Evolutionary conservation across 2,797 vertebrate species (phyloP).

Genomic region (Novumbra hubbsi): DNA sequence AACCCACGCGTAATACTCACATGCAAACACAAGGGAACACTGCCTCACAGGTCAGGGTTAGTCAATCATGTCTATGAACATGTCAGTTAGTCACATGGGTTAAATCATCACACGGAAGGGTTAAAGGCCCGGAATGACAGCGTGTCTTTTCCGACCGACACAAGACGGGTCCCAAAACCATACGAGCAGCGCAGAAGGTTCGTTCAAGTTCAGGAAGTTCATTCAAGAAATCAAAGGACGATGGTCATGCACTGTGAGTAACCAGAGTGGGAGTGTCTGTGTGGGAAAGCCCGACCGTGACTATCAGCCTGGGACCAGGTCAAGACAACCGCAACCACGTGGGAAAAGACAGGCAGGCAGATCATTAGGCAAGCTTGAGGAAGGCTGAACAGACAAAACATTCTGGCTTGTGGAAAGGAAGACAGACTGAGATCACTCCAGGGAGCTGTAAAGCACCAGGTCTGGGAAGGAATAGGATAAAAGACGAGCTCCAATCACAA

Average conservation of each 20-base stretch:
- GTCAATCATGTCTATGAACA: background rate
- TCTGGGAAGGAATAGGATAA: conserved; percentile 22
- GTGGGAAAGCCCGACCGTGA: background rate
- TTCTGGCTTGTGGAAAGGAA: conserved; percentile 19
- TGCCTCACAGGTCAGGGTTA: background rate
- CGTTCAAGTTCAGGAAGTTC: background rate
- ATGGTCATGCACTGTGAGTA: background rate
- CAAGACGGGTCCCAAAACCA: background rate
- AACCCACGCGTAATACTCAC: conserved; percentile 1
- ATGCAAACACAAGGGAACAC: background rate
- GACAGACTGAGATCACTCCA: background rate
- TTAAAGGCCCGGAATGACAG: background rate
- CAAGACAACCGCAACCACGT: background rate
- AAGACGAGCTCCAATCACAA: background rate
- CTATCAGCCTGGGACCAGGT: background rate
- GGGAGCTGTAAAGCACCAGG: conserved; percentile 23
- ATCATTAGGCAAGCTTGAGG: background rate
- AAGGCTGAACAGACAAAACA: conserved; percentile 14
- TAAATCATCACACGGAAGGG: background rate
- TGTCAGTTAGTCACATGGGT: background rate
- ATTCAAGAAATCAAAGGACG: background rate
- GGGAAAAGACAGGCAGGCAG: background rate
- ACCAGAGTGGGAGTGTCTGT: background rate
- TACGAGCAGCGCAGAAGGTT: background rate
- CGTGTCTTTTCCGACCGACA: background rate